phyloP scores from a whole-genome alignment of 2,888 invertebrate species.

The Melieria picta region DNA sequence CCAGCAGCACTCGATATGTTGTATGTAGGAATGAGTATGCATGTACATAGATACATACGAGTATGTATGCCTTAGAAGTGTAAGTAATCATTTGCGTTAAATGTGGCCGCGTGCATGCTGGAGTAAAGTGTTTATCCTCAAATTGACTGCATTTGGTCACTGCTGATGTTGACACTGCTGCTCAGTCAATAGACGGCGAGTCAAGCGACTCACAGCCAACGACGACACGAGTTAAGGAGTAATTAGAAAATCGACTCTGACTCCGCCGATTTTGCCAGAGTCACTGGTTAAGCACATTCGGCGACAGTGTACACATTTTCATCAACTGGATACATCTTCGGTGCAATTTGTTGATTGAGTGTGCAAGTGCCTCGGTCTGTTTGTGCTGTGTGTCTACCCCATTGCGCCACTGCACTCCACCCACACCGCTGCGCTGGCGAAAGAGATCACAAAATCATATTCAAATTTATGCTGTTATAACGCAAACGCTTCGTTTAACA shows the following conservation, averaged over 20 bases:
- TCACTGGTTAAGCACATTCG: too few relatives aligned
- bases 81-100: not conserved
- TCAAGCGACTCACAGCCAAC: slow-evolving; percentile 22
- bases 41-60: not conserved
- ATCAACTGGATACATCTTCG: too few relatives aligned
- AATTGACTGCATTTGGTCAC: slow-evolving; percentile 46
- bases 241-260: not conserved
- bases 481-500: slow-evolving; percentile 42
- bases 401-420: too few relatives aligned
- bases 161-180: slow-evolving; percentile 44
- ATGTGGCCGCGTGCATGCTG: not conserved
- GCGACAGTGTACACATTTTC: too few relatives aligned
- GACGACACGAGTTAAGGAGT: slow-evolving; percentile 15
- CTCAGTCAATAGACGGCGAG: slow-evolving; percentile 36
- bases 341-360: too few relatives aligned
- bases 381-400: too few relatives aligned
- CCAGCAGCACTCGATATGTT: too few relatives aligned
- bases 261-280: too few relatives aligned
- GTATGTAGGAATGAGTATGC: not conserved
- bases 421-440: too few relatives aligned
- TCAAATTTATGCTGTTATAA: slow-evolving; percentile 39
- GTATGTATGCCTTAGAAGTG: slow-evolving; percentile 16
- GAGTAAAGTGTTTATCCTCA: slow-evolving; percentile 42
- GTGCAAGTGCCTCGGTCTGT: too few relatives aligned
- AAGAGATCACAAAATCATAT: slow-evolving; percentile 22